These are phyloP conservation scores for Aethina tumida DNA, from an alignment of 1,140 invertebrate genomes.

Conservation along the genomic window DNA sequence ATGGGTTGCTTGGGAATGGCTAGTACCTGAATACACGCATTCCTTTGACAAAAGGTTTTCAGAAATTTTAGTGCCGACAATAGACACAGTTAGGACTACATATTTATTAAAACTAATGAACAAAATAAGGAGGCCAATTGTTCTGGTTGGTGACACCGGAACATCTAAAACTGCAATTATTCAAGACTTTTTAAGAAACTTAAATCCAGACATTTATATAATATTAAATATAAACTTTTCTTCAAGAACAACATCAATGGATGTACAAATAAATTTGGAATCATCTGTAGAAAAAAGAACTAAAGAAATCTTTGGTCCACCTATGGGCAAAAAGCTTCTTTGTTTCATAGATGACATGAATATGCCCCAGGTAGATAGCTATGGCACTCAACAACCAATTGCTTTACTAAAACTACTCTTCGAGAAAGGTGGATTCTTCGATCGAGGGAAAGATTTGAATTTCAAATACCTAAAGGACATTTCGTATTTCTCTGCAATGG, in stretches of 20 bases:
- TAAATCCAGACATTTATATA: conserved; percentile 56
- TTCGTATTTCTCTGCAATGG: conserved; percentile 65
- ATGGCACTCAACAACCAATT: conserved; percentile 88
- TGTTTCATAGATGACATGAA: conserved; percentile 92
- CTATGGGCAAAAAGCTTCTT: conserved; percentile 74
- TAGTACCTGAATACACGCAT: conserved; percentile 67
- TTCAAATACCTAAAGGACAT: conserved; percentile 85
- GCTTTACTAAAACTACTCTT: conserved; percentile 78
- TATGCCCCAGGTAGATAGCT: conserved; percentile 78
- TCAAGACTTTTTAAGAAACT: conserved; percentile 62
- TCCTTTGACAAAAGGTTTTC: conserved; percentile 58
- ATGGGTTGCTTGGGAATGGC: conserved; percentile 81
- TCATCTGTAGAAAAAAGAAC: conserved; percentile 79
- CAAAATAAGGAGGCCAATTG: conserved; percentile 60
- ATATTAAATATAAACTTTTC: conserved; percentile 83
- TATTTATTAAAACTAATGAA: conserved; percentile 75
- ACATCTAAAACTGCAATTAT: conserved; percentile 87
- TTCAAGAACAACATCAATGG: conserved; percentile 76
- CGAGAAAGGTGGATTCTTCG: conserved; percentile 78
- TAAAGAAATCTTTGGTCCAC: conserved; percentile 79
- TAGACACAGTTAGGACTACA: conserved; percentile 70
- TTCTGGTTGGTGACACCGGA: conserved; percentile 80
- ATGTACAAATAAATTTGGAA: conserved; percentile 80
- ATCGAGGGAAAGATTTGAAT: conserved; percentile 77
- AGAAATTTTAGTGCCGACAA: conserved; percentile 80